Base-by-base conservation (phyloP, 2,797 vertebrate genomes). In the Hirundo rustica region DNA sequence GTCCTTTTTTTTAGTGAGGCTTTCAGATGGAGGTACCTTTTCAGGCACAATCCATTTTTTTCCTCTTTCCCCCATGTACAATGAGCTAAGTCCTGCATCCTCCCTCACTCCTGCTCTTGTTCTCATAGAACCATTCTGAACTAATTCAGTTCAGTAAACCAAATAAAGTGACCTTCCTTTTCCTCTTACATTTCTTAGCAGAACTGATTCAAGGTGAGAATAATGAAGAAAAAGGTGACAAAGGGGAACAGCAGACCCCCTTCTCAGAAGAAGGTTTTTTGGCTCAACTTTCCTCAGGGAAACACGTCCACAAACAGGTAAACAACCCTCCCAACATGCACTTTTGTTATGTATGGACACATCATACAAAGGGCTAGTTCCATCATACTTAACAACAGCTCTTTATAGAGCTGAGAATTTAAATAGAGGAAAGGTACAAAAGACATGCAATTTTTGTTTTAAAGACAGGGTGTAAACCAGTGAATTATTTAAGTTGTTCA, bases 21-120 rank as follows among this genome's bases (percentile, higher is more conserved):
- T 88, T 90, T 53, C 53, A 67, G 32, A 20, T 60, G 57, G 15
- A 79, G 11, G 4, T 16, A 30, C 6, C 3, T 44, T 86, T 74
- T 64, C 36, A 40, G 3, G 2, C 13, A 77, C 16, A 77, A 40
- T 42, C 36, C 3, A 2, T 71, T 48, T 51, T 51, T 25, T 71
- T 40, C 7, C 30, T 62, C 45, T 74, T 66, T 50, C 9, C 1
- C 4, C 6, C 10, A 4, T 1, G 0, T 15, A 7, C 5, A 11
- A 5, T 19, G 13, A 82, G 11, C 10, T 44, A 32, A 47, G 12
- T 66, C 11, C 44, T 54, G 22, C 26, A 38, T 54, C 12, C 21
- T 73, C 15, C 23, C 26, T 70, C 21, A 19, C 23, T 58, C 30
- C 20, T 36, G 3, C 13, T 64, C 32, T 64, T n/a, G 4, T 65